phyloP scores from a whole-genome alignment of 2,888 invertebrate species.

The Sphinx pinastri region DNA sequence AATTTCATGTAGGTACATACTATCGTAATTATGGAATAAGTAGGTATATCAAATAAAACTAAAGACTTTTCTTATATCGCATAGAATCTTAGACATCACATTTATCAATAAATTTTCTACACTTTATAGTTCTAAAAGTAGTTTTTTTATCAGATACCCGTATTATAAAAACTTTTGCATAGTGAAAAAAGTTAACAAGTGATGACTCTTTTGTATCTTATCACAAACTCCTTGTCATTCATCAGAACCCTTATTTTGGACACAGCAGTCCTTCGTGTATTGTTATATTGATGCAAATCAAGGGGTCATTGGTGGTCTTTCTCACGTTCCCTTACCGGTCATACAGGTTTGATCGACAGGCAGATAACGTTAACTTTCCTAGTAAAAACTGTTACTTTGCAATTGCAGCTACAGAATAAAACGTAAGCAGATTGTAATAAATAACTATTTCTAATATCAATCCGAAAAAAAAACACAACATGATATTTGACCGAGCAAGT shows the following conservation, averaged over 20 bases:
- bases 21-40: too few species aligned
- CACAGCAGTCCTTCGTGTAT: slow-evolving; percentile 26
- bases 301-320: slow-evolving; percentile 39
- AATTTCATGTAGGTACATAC: too few species aligned
- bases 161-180: background rate
- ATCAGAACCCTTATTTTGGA: slow-evolving; percentile 3
- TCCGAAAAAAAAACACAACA: too few species aligned
- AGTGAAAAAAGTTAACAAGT: background rate
- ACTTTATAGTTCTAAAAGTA: too few species aligned
- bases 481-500: too few species aligned
- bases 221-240: background rate
- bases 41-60: too few species aligned
- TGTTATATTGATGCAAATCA: slow-evolving; percentile 38
- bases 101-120: too few species aligned
- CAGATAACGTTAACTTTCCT: slow-evolving; percentile 30
- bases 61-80: too few species aligned
- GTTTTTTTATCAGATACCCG: too few species aligned
- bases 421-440: background rate
- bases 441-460: background rate
- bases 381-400: slow-evolving; percentile 21
- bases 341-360: slow-evolving; percentile 40
- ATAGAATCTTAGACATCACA: too few species aligned
- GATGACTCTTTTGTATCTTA: background rate
- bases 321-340: slow-evolving; percentile 36
- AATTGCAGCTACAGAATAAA: background rate